Conservation (phyloP, 1,140 invertebrate species). For the Drosophila parabipectinata region DNA sequence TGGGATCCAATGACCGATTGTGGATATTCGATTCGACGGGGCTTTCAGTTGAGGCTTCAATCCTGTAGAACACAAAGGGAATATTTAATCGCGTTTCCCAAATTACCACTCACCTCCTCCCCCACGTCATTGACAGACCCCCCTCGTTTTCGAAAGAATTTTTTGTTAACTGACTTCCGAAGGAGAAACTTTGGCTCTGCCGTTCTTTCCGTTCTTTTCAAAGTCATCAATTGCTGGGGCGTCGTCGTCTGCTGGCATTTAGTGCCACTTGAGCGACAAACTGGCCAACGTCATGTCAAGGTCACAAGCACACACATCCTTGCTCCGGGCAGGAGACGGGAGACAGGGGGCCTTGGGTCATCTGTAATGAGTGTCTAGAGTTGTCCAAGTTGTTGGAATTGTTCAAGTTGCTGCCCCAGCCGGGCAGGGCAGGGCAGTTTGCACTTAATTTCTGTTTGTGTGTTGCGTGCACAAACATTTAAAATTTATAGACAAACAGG, state of each 20-base stretch:
- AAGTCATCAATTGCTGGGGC: slow-evolving; percentile 20
- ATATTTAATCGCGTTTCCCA: neutral
- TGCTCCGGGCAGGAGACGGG: too few species aligned
- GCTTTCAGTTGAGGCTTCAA: neutral
- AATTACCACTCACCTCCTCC: neutral
- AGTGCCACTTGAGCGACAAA: slow-evolving; percentile 31
- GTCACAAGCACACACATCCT: slow-evolving; percentile 19
- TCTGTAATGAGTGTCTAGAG: slow-evolving; percentile 46
- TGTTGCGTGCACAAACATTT: slow-evolving; percentile 52
- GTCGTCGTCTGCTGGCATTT: slow-evolving; percentile 42
- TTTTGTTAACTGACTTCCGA: neutral
- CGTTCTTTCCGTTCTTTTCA: neutral
- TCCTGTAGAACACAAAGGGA: neutral
- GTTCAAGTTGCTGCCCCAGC: slow-evolving; percentile 40
- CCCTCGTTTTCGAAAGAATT: neutral
- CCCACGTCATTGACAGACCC: neutral
- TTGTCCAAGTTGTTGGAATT: slow-evolving; percentile 20
- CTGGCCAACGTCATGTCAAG: slow-evolving; percentile 42
- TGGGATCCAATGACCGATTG: slow-evolving; percentile 24
- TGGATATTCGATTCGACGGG: slow-evolving; percentile 4
- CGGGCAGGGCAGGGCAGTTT: slow-evolving; percentile 26
- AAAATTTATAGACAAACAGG: slow-evolving; percentile 52
- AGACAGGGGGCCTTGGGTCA: slow-evolving; percentile 23
- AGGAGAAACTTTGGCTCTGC: neutral
- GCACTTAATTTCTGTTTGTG: slow-evolving; percentile 51